Conservation (phyloP, 2,797 vertebrate genomes). For the Intellagama lesueurii region DNA sequence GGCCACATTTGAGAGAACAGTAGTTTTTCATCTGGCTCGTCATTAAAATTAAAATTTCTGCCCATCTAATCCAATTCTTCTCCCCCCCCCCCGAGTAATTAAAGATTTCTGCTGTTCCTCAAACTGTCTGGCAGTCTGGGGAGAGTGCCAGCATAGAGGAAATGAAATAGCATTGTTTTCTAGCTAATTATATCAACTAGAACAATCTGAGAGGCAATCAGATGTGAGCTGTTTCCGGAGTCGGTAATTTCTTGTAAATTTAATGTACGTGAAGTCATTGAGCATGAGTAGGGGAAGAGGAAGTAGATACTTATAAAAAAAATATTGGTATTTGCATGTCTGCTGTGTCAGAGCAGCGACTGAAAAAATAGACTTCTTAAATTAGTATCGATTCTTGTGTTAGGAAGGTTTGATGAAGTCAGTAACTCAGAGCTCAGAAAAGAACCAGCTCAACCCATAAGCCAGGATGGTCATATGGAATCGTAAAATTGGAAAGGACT, state of each 20-base stretch:
- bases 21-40: slow-evolving; percentile 6
- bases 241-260: slow-evolving; percentile 12
- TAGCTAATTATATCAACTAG: not conserved
- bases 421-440: not conserved
- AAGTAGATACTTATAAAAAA: not conserved
- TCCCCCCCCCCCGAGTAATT: not conserved
- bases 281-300: not conserved
- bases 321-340: not conserved
- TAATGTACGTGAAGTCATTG: not conserved
- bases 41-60: slow-evolving; percentile 14
- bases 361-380: not conserved
- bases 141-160: slow-evolving; percentile 8
- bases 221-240: not conserved
- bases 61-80: not conserved
- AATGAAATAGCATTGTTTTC: not conserved
- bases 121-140: not conserved
- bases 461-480: too few species aligned
- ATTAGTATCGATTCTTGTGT: not conserved
- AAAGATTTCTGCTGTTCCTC: slow-evolving; percentile 17
- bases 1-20: not conserved
- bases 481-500: too few species aligned
- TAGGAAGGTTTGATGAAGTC: not conserved
- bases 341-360: not conserved
- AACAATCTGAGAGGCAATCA: not conserved
- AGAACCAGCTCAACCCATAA: not conserved